Evolutionary conservation across 2,113 vertebrate species (phyloP).

Genomic region (Thunnus maccoyii): DNA sequence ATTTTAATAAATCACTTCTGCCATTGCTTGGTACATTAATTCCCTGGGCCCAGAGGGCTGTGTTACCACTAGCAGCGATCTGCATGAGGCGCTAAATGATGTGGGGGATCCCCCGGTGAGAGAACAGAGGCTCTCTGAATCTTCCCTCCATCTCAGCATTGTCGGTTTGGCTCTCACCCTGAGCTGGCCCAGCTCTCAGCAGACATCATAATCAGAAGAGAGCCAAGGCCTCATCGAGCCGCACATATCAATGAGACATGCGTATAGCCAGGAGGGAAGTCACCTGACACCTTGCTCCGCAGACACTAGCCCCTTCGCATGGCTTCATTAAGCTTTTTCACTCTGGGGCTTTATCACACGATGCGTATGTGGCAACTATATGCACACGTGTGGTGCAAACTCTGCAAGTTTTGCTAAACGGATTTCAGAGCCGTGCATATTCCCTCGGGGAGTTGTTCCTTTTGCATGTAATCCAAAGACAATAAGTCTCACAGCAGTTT

Average conservation of each 20-base stretch:
- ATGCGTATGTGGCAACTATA: not conserved
- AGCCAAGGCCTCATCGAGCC: conserved; percentile 41
- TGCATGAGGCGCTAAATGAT: conserved; percentile 68
- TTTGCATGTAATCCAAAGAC: conserved; percentile 23
- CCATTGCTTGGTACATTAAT: conserved; percentile 65
- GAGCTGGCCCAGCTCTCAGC: conserved; percentile 59
- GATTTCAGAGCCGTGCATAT: not conserved
- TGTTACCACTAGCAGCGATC: conserved; percentile 69
- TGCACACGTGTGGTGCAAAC: not conserved
- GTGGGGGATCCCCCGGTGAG: conserved; percentile 70
- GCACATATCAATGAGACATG: conserved; percentile 69
- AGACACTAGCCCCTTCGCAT: conserved; percentile 26
- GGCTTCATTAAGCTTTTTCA: conserved; percentile 23
- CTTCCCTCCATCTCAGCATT: conserved; percentile 58
- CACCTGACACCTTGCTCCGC: conserved; percentile 56
- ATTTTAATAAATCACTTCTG: conserved; percentile 74
- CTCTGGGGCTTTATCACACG: conserved; percentile 21
- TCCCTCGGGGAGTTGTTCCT: conserved; percentile 10
- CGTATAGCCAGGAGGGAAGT: conserved; percentile 40
- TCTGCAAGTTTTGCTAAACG: not conserved
- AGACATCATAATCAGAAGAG: conserved; percentile 66
- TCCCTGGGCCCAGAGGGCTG: conserved; percentile 64
- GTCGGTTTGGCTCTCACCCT: conserved; percentile 63
- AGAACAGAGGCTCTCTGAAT: conserved; percentile 68
- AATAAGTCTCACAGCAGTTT: conserved; percentile 36